These are phyloP conservation scores for Parnassius orleans DNA, from an alignment of 2,888 invertebrate species.

Conservation along the genomic window DNA sequence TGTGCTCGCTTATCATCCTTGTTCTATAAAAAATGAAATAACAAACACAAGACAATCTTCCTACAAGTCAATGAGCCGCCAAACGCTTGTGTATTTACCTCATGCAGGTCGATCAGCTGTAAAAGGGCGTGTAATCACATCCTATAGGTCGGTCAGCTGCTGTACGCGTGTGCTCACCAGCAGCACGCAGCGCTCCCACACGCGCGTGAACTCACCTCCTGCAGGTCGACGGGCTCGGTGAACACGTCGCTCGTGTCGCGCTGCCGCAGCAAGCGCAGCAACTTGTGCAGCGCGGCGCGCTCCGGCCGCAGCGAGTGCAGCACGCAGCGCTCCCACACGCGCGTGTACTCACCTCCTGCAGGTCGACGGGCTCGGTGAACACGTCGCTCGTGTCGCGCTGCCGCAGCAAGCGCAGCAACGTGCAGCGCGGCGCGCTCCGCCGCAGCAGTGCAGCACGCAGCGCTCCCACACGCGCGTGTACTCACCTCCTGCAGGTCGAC, in stretches of 20 bases:
- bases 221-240: slow-evolving; percentile 95
- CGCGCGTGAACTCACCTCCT: slow-evolving; percentile 94
- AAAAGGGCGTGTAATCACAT: slow-evolving; percentile 86
- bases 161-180: slow-evolving; percentile 33
- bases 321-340: slow-evolving; percentile 75
- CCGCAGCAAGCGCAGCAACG: slow-evolving; percentile 53
- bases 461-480: no score
- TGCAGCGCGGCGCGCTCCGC: no score
- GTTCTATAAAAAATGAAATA: no score
- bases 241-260: slow-evolving; percentile 83
- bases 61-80: no score
- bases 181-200: slow-evolving; percentile 82
- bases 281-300: slow-evolving; percentile 86
- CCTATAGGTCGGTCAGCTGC: slow-evolving; percentile 87
- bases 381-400: no score
- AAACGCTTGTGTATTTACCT: slow-evolving; percentile 87
- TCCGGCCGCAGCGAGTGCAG: slow-evolving; percentile 91
- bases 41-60: no score
- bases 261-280: slow-evolving; percentile 88
- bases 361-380: slow-evolving; percentile 94
- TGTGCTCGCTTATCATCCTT: no score
- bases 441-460: no score
- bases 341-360: slow-evolving; percentile 80
- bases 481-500: slow-evolving; percentile 90
- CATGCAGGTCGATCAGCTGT: slow-evolving; percentile 88